A percentile compares a stretch with the other conserved stretches of the same genome.
Evolutionary conservation across 2,113 vertebrate genomes (phyloP).

Genomic region (Heterotis niloticus): DNA sequence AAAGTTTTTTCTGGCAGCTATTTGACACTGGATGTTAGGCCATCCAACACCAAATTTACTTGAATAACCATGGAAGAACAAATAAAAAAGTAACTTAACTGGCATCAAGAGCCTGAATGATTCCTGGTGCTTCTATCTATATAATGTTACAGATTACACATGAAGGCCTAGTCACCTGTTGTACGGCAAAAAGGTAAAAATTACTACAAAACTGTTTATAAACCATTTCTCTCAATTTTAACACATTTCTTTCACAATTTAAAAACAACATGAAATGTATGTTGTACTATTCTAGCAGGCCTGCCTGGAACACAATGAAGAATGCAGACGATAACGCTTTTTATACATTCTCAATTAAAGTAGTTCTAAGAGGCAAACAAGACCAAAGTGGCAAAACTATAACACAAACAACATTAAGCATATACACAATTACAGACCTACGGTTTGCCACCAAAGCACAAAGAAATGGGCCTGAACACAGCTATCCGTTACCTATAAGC

Average conservation of each 20-base stretch:
- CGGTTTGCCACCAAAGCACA: too few relatives aligned
- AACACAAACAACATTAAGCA: too few relatives aligned
- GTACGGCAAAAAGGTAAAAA: constrained; percentile 20
- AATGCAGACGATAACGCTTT: background rate
- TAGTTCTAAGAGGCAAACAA: background rate
- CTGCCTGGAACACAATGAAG: background rate
- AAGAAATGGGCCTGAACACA: too few relatives aligned
- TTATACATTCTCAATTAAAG: background rate
- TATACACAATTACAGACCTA: too few relatives aligned
- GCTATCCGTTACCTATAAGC: too few relatives aligned
- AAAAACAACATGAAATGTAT: background rate
- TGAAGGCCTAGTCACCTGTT: constrained; percentile 1
- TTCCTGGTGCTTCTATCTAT: background rate
- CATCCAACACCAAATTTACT: background rate
- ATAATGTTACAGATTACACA: constrained; percentile 24
- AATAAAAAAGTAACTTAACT: constrained; percentile 28
- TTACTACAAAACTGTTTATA: background rate
- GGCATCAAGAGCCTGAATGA: constrained; percentile 4
- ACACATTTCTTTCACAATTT: background rate
- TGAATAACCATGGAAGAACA: background rate
- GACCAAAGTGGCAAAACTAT: too few relatives aligned
- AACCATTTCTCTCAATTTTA: background rate
- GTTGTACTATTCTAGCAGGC: background rate
- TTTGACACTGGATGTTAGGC: background rate
- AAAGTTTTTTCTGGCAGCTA: background rate